Evolutionary conservation across 2,797 vertebrate species (phyloP), one percentile per base, ranked within the genome.

Genomic region (Schizothorax lantsangensis): DNA sequence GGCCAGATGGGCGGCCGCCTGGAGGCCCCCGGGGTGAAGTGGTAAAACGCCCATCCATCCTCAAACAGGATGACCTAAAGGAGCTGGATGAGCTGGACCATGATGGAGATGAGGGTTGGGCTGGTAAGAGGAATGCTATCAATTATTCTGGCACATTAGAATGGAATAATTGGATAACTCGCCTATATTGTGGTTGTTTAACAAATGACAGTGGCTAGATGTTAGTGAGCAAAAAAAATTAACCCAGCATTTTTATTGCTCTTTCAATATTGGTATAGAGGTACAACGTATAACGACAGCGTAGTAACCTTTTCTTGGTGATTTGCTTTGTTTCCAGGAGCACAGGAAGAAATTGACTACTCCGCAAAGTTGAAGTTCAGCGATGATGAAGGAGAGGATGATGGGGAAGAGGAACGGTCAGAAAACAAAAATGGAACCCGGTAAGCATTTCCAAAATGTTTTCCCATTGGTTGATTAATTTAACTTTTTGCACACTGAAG

Each of bases 341-440:
- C 97, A 79, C 97, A 98, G n/a, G 97, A 99, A 92, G 97, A 98
- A 94, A 98, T 98, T 1, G 97, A 99, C 93, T 99, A 99, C 92
- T 97, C 97, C 0, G 98, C 98, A 86, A 98, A 98, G 91, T 94
- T 99, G 88, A 98, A 98, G 91, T 99, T 99, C 95, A 98, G 97
- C 5, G 98, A 99, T 69, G 98, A 99, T 91, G 98, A 99, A 94
- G 97, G 97, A 3, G 97, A 97, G 3, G 95, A 96, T 83, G 97
- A 98, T 23, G 96, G 96, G 3, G 96, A 97, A 26, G 97, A 98
- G 64, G 96, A 95, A 85, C 88, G 91, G 87, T 86, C 88, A 2
- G 95, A 95, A 89, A 90, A 86, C 91, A 94, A 91, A 78, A 95
- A 92, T 81, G 95, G 96, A 89, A 91, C 86, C 66, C 90, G 92